Conservation (phyloP, 2,113 vertebrate genomes). For the Chloropsis cyanopogon region DNA sequence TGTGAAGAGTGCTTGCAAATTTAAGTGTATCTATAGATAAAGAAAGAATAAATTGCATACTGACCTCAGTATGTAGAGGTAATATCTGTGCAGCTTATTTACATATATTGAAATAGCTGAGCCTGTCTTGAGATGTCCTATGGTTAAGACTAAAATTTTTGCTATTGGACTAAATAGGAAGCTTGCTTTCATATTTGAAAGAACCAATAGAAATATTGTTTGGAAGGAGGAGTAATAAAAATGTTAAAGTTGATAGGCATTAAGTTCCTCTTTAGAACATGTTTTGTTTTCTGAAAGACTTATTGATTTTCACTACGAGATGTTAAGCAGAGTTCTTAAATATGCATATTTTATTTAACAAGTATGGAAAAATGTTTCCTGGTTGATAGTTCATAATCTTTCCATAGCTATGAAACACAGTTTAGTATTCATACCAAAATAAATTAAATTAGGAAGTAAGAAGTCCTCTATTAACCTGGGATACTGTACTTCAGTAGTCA, state of each 20-base stretch:
- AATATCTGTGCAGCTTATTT: background rate
- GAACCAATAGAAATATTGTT: background rate
- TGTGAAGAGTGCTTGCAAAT: background rate
- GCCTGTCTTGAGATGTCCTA: background rate
- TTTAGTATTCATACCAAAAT: background rate
- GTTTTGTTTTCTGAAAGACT: background rate
- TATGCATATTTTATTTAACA: background rate
- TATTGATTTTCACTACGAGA: background rate
- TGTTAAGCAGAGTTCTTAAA: background rate
- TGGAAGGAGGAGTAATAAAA: background rate
- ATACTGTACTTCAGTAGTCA: background rate
- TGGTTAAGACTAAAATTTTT: background rate
- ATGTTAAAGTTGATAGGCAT: background rate
- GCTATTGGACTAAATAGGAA: background rate
- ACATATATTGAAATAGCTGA: background rate
- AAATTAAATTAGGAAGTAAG: background rate
- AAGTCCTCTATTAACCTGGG: background rate
- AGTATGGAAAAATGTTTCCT: background rate
- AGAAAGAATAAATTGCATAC: background rate
- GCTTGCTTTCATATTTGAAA: background rate
- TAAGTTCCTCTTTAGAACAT: background rate
- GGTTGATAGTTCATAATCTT: background rate
- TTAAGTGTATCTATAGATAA: background rate
- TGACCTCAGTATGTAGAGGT: background rate
- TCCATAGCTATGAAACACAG: background rate